phyloP scores from a whole-genome alignment of 2,797 vertebrate species.

The Moxostoma hubbsi region DNA sequence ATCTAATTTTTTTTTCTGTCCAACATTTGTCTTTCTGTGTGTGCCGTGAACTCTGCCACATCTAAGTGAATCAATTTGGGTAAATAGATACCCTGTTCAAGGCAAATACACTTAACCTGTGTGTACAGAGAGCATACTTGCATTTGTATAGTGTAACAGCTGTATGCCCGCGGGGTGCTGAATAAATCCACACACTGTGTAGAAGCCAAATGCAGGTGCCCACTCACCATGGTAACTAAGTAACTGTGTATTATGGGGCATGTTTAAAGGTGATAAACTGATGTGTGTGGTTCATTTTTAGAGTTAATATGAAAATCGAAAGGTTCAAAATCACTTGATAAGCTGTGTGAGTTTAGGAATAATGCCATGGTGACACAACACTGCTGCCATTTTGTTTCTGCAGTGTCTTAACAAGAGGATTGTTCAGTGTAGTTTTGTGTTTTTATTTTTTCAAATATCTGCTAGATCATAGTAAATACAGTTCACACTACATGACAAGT shows the following conservation, averaged over 20 bases:
- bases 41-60: constrained; percentile 27
- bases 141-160: constrained; percentile 44
- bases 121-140: constrained; percentile 45
- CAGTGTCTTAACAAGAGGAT: no score
- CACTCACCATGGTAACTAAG: constrained; percentile 21
- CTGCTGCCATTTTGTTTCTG: no score
- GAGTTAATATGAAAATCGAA: no score
- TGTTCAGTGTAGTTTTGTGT: no score
- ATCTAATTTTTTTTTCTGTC: constrained; percentile 18
- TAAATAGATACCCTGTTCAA: constrained; percentile 35
- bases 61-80: constrained; percentile 51
- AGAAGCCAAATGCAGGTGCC: neutral
- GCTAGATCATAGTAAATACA: no score
- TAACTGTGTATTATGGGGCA: constrained; percentile 7
- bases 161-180: constrained; percentile 46
- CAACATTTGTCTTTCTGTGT: constrained; percentile 18
- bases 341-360: no score
- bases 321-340: no score
- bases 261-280: neutral
- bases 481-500: no score
- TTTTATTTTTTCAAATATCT: no score
- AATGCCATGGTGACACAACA: no score
- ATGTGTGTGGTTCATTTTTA: no score
- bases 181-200: neutral
- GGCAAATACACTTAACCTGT: constrained; percentile 46